phyloP scores from a whole-genome alignment of 2,113 vertebrate species.

The Halichoerus grypus region DNA sequence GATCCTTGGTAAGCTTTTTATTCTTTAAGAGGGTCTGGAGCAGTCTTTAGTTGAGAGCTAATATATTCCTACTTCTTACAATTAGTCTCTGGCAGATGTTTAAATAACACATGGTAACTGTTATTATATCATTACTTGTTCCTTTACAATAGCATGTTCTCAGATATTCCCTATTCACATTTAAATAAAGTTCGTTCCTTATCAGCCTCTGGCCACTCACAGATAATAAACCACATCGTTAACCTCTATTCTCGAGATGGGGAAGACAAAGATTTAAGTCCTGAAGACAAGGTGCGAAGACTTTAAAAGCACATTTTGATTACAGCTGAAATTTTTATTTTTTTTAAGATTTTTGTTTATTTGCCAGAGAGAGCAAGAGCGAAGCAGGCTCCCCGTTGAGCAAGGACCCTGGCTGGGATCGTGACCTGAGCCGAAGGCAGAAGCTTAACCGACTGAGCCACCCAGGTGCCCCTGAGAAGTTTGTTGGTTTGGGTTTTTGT shows the following conservation, averaged over 20 bases:
- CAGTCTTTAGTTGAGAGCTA: neutral
- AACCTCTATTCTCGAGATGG: neutral
- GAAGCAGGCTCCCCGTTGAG: too few relatives aligned
- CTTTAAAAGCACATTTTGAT: neutral
- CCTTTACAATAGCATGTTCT: neutral
- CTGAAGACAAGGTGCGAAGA: neutral
- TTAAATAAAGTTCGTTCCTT: neutral
- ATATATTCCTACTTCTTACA: neutral
- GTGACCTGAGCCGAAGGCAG: too few relatives aligned
- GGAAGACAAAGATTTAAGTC: neutral
- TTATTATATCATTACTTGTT: neutral
- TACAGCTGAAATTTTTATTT: neutral
- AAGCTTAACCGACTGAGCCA: too few relatives aligned
- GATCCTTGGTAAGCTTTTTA: neutral
- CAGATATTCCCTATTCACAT: neutral
- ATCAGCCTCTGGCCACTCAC: neutral
- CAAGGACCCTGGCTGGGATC: too few relatives aligned
- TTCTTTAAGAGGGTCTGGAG: neutral
- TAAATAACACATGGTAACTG: conserved; percentile 9
- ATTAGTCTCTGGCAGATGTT: neutral
- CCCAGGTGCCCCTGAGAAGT: neutral
- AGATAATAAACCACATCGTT: neutral
- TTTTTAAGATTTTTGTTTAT: too few relatives aligned
- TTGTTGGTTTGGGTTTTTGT: too few relatives aligned
- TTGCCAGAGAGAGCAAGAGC: too few relatives aligned